A percentile compares a stretch with the other conserved stretches of the same genome.
Conservation (phyloP, 2,888 invertebrate species). For the Nebria salina region DNA sequence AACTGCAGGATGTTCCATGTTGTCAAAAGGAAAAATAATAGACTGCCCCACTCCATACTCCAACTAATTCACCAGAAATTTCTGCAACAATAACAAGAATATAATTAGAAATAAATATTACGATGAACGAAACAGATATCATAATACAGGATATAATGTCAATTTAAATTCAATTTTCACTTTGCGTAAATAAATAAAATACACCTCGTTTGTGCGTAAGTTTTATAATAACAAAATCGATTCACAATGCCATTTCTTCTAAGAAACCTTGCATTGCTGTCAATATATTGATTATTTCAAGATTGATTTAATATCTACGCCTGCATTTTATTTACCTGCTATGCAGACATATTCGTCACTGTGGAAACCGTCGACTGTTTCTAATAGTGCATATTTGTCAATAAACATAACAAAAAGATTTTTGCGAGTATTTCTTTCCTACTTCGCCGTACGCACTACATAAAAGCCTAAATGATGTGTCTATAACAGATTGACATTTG, state of each 20-base stretch:
- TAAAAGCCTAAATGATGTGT: background rate
- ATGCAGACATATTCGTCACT: background rate
- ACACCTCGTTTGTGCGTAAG: background rate
- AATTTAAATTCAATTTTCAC: background rate
- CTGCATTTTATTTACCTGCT: constrained; percentile 1
- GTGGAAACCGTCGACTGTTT: background rate
- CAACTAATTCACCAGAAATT: constrained; percentile 39
- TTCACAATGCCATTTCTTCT: background rate
- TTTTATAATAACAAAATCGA: background rate
- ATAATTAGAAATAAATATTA: background rate
- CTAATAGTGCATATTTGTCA: background rate
- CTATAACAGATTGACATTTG: background rate
- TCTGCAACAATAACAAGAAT: constrained; percentile 29
- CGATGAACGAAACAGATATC: background rate
- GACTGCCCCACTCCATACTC: constrained; percentile 41
- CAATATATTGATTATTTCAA: background rate
- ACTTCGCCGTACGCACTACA: background rate
- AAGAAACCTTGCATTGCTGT: background rate
- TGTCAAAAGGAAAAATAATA: constrained; percentile 38
- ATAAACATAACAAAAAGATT: background rate
- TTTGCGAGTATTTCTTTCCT: background rate
- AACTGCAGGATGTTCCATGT: constrained; percentile 42
- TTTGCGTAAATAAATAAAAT: background rate
- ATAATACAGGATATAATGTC: background rate
- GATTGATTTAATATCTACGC: background rate